Conservation (phyloP, 2,797 vertebrate genomes). For the Muraenolepis orangiensis region DNA sequence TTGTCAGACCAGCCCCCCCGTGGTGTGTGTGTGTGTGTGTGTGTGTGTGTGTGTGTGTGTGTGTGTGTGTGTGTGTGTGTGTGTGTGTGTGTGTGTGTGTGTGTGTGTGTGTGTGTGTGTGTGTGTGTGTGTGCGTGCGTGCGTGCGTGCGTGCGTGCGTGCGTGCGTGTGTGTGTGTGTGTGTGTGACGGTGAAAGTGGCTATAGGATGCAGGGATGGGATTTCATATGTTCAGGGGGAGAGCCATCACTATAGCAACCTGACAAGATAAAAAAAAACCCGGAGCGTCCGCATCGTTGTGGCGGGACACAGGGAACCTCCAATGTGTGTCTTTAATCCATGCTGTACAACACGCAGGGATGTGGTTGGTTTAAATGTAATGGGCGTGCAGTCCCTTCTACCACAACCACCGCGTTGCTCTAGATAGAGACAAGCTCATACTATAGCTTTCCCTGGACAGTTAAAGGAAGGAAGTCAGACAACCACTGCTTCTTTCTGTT, state of each 20-base stretch:
- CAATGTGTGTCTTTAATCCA: slow-evolving; percentile 34
- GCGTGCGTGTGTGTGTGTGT: too few species aligned
- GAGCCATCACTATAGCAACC: slow-evolving; percentile 77
- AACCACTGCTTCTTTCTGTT: neutral
- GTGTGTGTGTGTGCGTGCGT: slow-evolving; percentile 47
- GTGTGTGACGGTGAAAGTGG: slow-evolving; percentile 44
- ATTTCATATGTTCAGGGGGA: slow-evolving; percentile 62
- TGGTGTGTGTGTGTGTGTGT: slow-evolving; percentile 47
- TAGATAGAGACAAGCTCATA: neutral
- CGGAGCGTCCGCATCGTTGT: slow-evolving; percentile 44
- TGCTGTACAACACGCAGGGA: neutral
- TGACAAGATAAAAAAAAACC: slow-evolving; percentile 59
- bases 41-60: too few species aligned
- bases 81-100: slow-evolving; percentile 48
- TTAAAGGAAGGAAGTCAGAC: neutral
- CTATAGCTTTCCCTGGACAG: neutral
- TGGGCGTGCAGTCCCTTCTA: neutral
- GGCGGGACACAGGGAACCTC: slow-evolving; percentile 41
- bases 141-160: too few species aligned
- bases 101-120: too few species aligned
- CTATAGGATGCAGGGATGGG: slow-evolving; percentile 48
- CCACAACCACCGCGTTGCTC: neutral
- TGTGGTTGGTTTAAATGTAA: neutral
- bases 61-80: too few species aligned
- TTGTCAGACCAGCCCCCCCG: slow-evolving; percentile 22